Conservation (phyloP, 1,140 invertebrate species). For the Tribolium castaneum region DNA sequence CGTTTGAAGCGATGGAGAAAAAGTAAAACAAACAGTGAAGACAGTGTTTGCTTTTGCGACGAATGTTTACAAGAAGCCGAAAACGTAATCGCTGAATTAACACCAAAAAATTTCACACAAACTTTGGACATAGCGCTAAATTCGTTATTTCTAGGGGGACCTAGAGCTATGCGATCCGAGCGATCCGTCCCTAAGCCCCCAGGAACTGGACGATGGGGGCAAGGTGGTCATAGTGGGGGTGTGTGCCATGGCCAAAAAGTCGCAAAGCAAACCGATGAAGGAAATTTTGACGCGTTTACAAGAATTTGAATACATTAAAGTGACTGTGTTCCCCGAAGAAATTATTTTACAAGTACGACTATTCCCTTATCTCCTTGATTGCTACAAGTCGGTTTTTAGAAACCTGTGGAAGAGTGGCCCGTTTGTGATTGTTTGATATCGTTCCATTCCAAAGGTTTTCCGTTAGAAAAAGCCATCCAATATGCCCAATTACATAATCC, state of each 20-base stretch:
- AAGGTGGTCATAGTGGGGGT: constrained; percentile 95
- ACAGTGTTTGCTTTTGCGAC: constrained; percentile 79
- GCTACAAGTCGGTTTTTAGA: constrained; percentile 67
- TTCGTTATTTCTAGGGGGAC: constrained; percentile 70
- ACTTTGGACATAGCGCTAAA: not conserved
- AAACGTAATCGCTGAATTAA: constrained; percentile 20
- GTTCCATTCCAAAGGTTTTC: constrained; percentile 99
- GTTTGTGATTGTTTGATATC: constrained; percentile 97
- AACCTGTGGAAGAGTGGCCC: constrained; percentile 98
- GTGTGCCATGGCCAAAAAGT: constrained; percentile 99
- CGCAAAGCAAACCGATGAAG: constrained; percentile 98
- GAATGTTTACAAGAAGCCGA: constrained; percentile 71
- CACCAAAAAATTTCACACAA: not conserved
- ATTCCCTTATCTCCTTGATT: not conserved
- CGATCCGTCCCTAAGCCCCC: constrained; percentile 70
- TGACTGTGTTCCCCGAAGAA: constrained; percentile 92
- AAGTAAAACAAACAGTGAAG: constrained; percentile 69
- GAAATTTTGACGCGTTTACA: constrained; percentile 95
- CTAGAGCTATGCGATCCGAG: constrained; percentile 75
- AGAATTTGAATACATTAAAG: constrained; percentile 96
- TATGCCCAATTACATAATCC: constrained; percentile 95
- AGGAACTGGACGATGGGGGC: constrained; percentile 67
- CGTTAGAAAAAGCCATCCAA: constrained; percentile 96
- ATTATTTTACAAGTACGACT: constrained; percentile 87
- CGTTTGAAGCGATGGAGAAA: constrained; percentile 75